These are phyloP conservation scores for human (Homo sapiens) DNA, from an alignment of 2,113 vertebrate genomes.

Conservation along the genomic window DNA sequence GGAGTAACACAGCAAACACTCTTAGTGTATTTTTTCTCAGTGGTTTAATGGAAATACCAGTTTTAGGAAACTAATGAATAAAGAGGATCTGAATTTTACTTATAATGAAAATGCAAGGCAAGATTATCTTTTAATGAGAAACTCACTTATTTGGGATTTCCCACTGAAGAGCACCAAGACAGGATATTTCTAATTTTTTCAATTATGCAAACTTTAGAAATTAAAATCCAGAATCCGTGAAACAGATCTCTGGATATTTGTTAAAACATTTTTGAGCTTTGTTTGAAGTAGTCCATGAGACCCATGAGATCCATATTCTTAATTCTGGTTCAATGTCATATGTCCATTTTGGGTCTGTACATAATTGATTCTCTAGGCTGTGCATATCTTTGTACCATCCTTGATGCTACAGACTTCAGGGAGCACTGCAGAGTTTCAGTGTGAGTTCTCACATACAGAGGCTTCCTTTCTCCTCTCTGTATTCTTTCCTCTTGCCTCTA, in stretches of 20 bases:
- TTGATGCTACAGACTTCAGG: background rate
- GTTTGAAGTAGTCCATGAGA: background rate
- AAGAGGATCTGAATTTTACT: background rate
- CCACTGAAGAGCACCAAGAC: background rate
- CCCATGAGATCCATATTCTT: background rate
- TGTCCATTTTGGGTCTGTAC: background rate
- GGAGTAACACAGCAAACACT: background rate
- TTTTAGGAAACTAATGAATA: background rate
- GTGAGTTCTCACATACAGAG: background rate
- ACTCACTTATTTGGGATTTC: background rate
- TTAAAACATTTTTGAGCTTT: background rate
- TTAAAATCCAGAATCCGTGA: background rate
- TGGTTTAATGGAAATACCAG: background rate
- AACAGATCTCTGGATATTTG: slow-evolving; percentile 6
- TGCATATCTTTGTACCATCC: accelerated
- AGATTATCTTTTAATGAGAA: background rate
- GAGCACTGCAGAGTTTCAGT: background rate
- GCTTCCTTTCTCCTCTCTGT: background rate
- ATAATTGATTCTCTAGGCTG: background rate
- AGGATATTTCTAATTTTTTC: background rate
- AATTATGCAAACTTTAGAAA: background rate
- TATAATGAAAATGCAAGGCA: too few species aligned
- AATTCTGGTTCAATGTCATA: background rate
- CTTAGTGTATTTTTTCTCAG: background rate
- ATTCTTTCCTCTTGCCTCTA: background rate